These are phyloP conservation scores for Apamea sordens DNA, from an alignment of 2,888 invertebrate genomes.

Conservation along the genomic window DNA sequence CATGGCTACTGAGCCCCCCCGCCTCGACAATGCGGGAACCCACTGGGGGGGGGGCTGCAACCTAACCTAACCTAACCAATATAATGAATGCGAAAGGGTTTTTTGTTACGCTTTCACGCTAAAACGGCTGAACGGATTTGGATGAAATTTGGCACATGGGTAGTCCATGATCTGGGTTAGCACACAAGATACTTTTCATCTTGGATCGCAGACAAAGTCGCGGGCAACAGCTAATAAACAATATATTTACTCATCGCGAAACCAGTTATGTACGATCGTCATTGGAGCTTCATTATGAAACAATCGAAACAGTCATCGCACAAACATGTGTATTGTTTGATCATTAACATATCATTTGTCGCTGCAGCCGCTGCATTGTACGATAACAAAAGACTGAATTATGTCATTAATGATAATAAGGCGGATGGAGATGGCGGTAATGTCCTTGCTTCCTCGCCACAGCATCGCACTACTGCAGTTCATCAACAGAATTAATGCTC, in stretches of 20 bases:
- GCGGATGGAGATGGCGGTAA: slow-evolving; percentile 65
- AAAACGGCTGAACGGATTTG: no score
- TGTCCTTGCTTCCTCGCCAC: slow-evolving; percentile 62
- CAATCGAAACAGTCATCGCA: slow-evolving; percentile 31
- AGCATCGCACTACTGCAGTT: slow-evolving; percentile 64
- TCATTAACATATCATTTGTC: slow-evolving; percentile 52
- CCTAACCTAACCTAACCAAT: background rate
- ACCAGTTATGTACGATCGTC: background rate
- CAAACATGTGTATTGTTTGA: slow-evolving; percentile 41
- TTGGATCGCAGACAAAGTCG: background rate
- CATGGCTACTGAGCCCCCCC: no score
- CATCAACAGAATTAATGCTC: slow-evolving; percentile 72
- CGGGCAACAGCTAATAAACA: background rate
- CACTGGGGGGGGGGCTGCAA: no score
- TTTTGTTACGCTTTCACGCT: background rate
- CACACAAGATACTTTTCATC: background rate
- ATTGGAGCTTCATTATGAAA: slow-evolving; percentile 29
- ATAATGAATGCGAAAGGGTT: background rate
- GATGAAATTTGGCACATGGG: no score
- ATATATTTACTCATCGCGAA: background rate
- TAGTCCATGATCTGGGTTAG: no score
- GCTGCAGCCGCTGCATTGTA: slow-evolving; percentile 56
- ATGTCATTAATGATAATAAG: slow-evolving; percentile 68
- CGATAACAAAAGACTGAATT: slow-evolving; percentile 66
- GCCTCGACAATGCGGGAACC: no score